Percentiles rank a stretch among this genome's conserved stretches.
Conservation (phyloP, 2,888 invertebrate species). For the Synergus japonicus region DNA sequence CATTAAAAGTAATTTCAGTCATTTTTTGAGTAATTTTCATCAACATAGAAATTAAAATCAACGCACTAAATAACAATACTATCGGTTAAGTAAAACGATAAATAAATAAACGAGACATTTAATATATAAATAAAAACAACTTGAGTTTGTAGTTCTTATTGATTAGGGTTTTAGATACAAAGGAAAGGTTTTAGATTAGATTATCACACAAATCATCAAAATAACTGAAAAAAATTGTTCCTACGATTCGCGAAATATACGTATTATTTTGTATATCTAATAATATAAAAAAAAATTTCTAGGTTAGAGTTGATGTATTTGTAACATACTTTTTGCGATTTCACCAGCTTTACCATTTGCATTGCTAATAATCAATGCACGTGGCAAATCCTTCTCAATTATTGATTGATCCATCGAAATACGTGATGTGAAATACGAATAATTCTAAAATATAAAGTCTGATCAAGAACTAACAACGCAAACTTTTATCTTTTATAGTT, state of each 20-base stretch:
- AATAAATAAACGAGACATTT: no score
- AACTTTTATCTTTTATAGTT: no score
- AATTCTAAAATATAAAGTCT: not conserved
- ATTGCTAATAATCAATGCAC: constrained; percentile 67
- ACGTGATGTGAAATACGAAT: not conserved
- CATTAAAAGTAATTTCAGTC: no score
- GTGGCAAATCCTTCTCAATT: constrained; percentile 64
- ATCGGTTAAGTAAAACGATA: no score
- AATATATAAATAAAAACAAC: no score
- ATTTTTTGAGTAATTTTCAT: no score
- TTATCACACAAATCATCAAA: not conserved
- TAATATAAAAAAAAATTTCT: constrained; percentile 36
- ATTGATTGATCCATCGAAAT: constrained; percentile 25
- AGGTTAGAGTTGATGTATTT: constrained; percentile 19
- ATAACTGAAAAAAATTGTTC: no score
- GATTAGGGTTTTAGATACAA: not conserved
- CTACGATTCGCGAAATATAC: not conserved
- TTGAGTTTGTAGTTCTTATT: not conserved
- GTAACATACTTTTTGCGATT: constrained; percentile 69
- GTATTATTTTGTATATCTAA: not conserved
- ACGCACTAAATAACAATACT: no score
- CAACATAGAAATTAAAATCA: no score
- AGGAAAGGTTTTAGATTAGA: not conserved
- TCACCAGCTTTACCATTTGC: constrained; percentile 64
- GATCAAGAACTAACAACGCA: no score